Evolutionary conservation across 2,888 invertebrate species (phyloP), one percentile per base, ranked within the genome.

Genomic region (Drosophila neonasuta): DNA sequence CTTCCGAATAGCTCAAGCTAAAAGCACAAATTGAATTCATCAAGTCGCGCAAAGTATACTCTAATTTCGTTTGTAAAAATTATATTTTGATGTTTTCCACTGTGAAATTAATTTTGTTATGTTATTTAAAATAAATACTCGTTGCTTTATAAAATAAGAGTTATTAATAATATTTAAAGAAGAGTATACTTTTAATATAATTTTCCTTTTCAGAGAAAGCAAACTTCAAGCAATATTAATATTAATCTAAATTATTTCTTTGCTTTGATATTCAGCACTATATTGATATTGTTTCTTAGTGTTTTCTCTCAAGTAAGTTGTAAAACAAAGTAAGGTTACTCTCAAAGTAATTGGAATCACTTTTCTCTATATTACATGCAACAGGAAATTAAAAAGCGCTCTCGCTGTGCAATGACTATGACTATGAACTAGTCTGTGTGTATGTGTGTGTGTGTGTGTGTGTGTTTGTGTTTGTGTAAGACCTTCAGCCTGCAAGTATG

Each of bases 361-460:
- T 7, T 41, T 55, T 56, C 45, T 24, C 67, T 69, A 68, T 60
- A 29, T 55, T 57, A 34, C 36, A 52, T 51, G 11, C 49, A 48
- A 63, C 68, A 63, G 67, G 71, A 80, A 77, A 77, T 78, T 71
- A 66, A 41, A 41, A 41, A 41, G 39, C 13, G 9, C 13, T 15
- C 8, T 41, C 15, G 39, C 39, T 41, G 39, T 15, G 39, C 39
- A 41, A 15, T 41, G 39, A 41, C 39, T 41, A 15, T 41, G 39
- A 13, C 39, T 39, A 39, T 13, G 13, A 7, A 13, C 13, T 3
- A 1, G 34, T 36, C n/a, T n/a, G 5, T 4, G 5, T n/a, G 34
- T 36, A n/a, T 5, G 34, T n/a, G 34, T n/a, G 5, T n/a, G 34
- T 36, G 5, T 5, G 34, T 11, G 34, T n/a, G 34, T n/a, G 11